phyloP scores from a whole-genome alignment of 2,888 invertebrate genomes.

The Drosophila nigricruria region DNA sequence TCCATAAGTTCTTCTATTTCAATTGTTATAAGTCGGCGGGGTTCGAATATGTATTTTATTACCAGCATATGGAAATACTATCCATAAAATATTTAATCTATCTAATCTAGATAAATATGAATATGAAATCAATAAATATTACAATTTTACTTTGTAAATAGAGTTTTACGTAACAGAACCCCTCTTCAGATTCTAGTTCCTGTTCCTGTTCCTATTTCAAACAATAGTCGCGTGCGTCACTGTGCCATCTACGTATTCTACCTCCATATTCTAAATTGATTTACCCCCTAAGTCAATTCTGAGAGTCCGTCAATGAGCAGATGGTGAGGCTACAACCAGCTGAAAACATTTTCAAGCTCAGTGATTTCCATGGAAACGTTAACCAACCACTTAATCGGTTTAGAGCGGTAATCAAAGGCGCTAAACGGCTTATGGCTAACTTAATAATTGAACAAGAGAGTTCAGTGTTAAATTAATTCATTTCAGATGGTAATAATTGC shows the following conservation, averaged over 20 bases:
- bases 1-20: no score
- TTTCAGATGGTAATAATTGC: neutral
- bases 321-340: slow-evolving; percentile 2
- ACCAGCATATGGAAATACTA: no score
- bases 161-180: neutral
- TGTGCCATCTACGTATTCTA: neutral
- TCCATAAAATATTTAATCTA: neutral
- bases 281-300: slow-evolving; percentile 26
- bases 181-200: neutral
- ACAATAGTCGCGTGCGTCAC: slow-evolving; percentile 18
- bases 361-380: slow-evolving; percentile 49
- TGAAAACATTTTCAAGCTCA: slow-evolving; percentile 56
- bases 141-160: no score
- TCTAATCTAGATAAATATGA: neutral
- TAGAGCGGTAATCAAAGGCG: slow-evolving; percentile 38
- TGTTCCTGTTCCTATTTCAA: slow-evolving; percentile 4
- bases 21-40: no score
- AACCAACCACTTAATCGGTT: slow-evolving; percentile 36
- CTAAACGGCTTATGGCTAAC: slow-evolving; percentile 35
- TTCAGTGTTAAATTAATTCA: slow-evolving; percentile 1
- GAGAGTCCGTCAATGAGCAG: neutral
- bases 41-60: no score
- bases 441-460: slow-evolving; percentile 4
- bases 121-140: neutral
- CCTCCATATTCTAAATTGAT: slow-evolving; percentile 22